Base-by-base conservation (phyloP, 2,113 vertebrate species). In the Brachypodius melanocephalos region DNA sequence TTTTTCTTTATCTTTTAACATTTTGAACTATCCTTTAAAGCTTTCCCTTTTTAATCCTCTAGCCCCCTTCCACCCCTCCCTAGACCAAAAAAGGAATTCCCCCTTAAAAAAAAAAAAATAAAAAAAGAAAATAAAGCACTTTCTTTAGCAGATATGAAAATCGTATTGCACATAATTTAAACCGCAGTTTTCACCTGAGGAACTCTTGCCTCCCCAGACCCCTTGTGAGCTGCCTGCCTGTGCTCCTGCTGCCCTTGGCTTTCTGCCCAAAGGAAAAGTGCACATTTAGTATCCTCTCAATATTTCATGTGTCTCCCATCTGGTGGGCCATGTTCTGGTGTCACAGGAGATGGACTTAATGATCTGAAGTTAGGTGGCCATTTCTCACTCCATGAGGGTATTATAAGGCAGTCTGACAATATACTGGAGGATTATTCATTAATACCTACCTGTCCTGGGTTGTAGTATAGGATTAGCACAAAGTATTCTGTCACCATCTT, bases 221-320 rank as follows among this genome's bases (percentile, higher is more conserved):
- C 48, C 48, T 32, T 52, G 40, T 67, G 71, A 90, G 48, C 66
- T 77, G 52, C 80, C 49, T 92, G 84, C 49, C 74, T 1, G 0
- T 91, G 57, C 49, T 94, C 36, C 84, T 84, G 11, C 73, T 89
- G 32, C 66, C 77, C 66, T 76, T 95, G 91, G 89, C 77, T 68
- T 72, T 76, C 73, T 89, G 89, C 93, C 87, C 4, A 4, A 92
- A 79, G 45, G 38, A 61, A 61, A 89, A 95, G 73, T 61, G 61
- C 62, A 14, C 6, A 51, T 73, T 95, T 91, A 95, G 79, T 89
- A 54, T 61, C 86, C 65, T 77, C 69, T 92, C 24, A 92, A 89
- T 91, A 54, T 89, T 94, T 95, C 77, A 79, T 57, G 40, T 68
- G 65, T 78, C 86, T 91, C 77, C 84, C 81, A 87, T 82, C 89